Evolutionary conservation across 2,797 vertebrate species (phyloP), one percentile per base, ranked within the genome.

Genomic region (Nannoperca obscura): DNA sequence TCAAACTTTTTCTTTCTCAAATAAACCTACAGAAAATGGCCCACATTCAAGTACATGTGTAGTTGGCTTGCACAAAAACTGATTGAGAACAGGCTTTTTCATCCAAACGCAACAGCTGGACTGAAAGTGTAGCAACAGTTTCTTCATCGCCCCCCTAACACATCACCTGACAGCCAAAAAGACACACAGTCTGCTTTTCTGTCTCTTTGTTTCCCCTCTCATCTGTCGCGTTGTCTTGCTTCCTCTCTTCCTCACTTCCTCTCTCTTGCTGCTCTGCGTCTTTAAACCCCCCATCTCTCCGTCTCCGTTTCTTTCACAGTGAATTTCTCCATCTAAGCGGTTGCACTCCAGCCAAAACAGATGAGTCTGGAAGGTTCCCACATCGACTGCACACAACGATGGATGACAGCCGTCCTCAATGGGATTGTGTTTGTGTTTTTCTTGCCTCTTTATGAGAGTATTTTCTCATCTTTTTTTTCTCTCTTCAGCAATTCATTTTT

Each of bases 301-400:
- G 22, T 44, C 38, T 70, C 60, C 34, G 22, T 65, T 70, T 75
- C 40, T 59, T 40, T 78, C 80, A 71, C 71, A 5, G 67, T 85
- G 74, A 85, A 76, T 86, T 71, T 80, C 76, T 82, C 73, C 74
- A 55, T 73, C 70, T 55, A 55, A 71, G 72, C 76, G 67, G 73
- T 55, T 30, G 7, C 61, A 70, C 79, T 86, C 66, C 42, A 74
- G 75, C 85, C 83, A 71, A 81, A 85, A 88, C 74, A 89, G 82
- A 84, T 61, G 84, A 84, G 80, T 64, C 62, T 82, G 82, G 74
- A 78, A 80, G 71, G 59, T 81, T 84, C 74, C 71, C 78, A 61
- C 65, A 65, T 10, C 2, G 10, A 38, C 61, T 61, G 71, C 63
- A 54, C 70, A 60, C 32, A 3, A 60, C 3, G 32, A 62, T 64